A percentile compares a stretch with the other conserved stretches of the same genome.
Evolutionary conservation across 2,888 invertebrate species (phyloP).

Genomic region (Proisotoma minuta): DNA sequence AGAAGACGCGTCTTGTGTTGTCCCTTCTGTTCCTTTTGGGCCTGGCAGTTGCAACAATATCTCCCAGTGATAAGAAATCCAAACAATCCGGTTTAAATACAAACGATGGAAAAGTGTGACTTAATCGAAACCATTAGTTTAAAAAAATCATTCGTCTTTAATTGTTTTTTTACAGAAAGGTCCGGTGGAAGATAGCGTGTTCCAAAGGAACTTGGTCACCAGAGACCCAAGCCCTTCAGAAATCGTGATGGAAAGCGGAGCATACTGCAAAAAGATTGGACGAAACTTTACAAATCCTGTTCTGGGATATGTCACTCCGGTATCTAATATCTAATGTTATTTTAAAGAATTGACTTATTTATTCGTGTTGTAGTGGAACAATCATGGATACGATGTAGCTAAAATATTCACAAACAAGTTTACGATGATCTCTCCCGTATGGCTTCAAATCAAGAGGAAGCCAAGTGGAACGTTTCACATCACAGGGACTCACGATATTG

Average conservation of each 20-base stretch:
- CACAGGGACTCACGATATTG: conserved; percentile 75
- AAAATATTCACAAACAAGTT: conserved; percentile 85
- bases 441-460: conserved; percentile 77
- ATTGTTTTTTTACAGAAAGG: conserved; percentile 52
- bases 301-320: conserved; percentile 87
- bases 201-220: conserved; percentile 65
- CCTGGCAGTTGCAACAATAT: conserved; percentile 42
- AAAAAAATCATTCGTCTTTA: not conserved
- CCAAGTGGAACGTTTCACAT: conserved; percentile 62
- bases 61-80: conserved; percentile 42
- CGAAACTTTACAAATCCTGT: conserved; percentile 69
- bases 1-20: no score
- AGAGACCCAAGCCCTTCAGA: conserved; percentile 65
- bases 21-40: no score
- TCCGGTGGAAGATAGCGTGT: conserved; percentile 62
- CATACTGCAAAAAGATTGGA: conserved; percentile 65
- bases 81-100: conserved; percentile 19
- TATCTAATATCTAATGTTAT: no score
- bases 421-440: conserved; percentile 86
- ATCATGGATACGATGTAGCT: conserved; percentile 86
- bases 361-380: conserved; percentile 75
- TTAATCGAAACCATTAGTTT: not conserved
- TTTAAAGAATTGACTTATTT: conserved; percentile 7
- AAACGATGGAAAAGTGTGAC: conserved; percentile 23
- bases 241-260: conserved; percentile 69